Base-by-base conservation (phyloP, 1,140 invertebrate species). In the Papilio polyxenes region DNA sequence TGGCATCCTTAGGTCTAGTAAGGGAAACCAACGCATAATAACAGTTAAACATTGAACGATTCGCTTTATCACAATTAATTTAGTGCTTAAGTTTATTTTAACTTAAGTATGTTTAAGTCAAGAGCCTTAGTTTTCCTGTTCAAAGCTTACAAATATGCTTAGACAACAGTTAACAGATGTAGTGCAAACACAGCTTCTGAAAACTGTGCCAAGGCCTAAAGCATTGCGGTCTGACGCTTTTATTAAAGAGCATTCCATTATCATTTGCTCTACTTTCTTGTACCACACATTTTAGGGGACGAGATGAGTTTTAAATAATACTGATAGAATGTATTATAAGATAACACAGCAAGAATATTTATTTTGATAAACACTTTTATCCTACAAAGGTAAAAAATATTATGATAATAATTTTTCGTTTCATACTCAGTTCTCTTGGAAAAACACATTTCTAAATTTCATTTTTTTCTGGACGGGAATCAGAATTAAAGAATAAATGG, bases 201-300 rank as follows among this genome's bases (percentile, higher is more conserved):
- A 77, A 77, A 77, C 75, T 53, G 49, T 77, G 49, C 49, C 75
- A 77, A 77, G 75, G 75, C 75, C 49, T 77, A 23, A 77, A 77
- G 75, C 75, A 77, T 75, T 75, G 75, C 49, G 75, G 49, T 77
- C 75, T 53, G 75, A 77, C 75, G 48, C 75, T 49, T 77, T 51
- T 77, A 77, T 51, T 77, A 77, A 77, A 77, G 75, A 77, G 75
- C 44, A 51, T 77, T 49, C 75, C 48, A 77, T 77, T 77, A 51
- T 77, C 75, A 53, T 77, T 77, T 77, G 75, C 75, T 53, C 75
- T 23, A 77, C 75, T 77, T 77, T 77, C 75, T 53, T 77, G 37
- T 72, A 72, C 65, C 31, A 31, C 23, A 37, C 20, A 65, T 72
- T 72, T 72, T 72, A 72, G 31, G 65, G 5, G 65, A 72, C 65